Base-by-base conservation (phyloP, 2,888 invertebrate genomes). In the Metacarcinus magister region DNA sequence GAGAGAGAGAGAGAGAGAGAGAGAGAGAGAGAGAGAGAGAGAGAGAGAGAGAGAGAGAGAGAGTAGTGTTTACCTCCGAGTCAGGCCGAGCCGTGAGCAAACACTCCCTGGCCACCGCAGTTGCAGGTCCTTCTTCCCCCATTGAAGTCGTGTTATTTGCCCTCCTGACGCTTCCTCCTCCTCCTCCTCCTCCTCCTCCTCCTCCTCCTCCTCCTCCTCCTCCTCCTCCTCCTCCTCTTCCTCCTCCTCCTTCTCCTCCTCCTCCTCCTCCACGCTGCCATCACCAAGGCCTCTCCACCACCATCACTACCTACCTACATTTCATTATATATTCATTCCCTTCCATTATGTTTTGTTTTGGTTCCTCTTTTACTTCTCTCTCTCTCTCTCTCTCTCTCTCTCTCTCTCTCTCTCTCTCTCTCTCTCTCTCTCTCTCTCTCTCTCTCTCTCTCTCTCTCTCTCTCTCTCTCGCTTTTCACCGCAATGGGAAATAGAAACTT, bases 321-420 rank as follows among this genome's bases (percentile, higher is more conserved):
- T 75, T 28, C 75, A 23, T 75, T 75, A 5, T 75, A 75, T 75
- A 23, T 75, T 75, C 75, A n/a, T 82, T 82, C 32, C 28, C 32
- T 8, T 23, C 32, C 82, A 10, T 82, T 32, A 8, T 82, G 2
- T 32, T 82, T 32, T 82, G 8, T 13, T 82, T 32, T 82, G 32
- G 1, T 8, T 16, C 82, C 82, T 28, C 16, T 13, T 16, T 23
- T 23, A 7, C 82, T 32, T 32, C 32, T 8, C 67, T 32, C 32
- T 32, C 16, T 28, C 82, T 82, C 82, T 67, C 23, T 67, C 60
- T 67, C 60, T 67, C 23, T 67, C 60, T 23, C 60, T 23, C 67
- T n/a, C 67, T 67, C 67, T 32, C 82, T 32, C 82, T 82, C 82
- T 82, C 82, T 82, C 82, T 32, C 82, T 82, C 82, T 82, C 75